Evolutionary conservation across 2,113 vertebrate genomes (phyloP), one percentile per base, ranked within the genome.

Genomic region (Zosterops japonicus): DNA sequence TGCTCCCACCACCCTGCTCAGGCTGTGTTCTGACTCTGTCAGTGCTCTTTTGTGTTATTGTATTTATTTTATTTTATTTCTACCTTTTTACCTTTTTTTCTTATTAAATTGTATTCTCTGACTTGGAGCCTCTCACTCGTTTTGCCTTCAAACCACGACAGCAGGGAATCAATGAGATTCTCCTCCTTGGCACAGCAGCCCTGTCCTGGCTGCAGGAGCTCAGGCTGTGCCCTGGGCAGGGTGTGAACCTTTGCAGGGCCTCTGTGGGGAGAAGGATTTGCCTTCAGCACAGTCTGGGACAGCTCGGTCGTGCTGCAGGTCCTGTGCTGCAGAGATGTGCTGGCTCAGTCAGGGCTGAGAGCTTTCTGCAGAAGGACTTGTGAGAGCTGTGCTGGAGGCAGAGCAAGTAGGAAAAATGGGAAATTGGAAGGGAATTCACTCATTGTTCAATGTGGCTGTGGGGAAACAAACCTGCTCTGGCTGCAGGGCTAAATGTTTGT

Each of bases 301-400:
- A 14, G 24, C 75, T 60, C 61, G 6, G 3, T 5, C 1, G 2
- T 17, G 46, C 25, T 11, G 27, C 4, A 6, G 8, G 22, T 21
- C 41, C 47, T 18, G 24, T 35, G 41, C 33, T 71, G 39, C 16
- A 3, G 20, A 17, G 28, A 29, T n/a, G 42, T 13, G 85, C 63
- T 17, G 29, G 20, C 33, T 59, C n/a, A 18, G n/a, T 20, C 25
- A 6, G 33, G 4, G 8, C 46, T 28, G 21, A 41, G 55, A 85
- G 12, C 3, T 71, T 59, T 64, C 35, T 86, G 71, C 49, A 71
- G 69, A 24, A 61, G 36, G 22, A 49, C 14, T 4, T 52, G 47
- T 6, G 53, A 76, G 41, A 76, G 27, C 39, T 88, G 61, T n/a
- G 53, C 31, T 92, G 35, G 60, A 79, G 44, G 24, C 22, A 60